Evolutionary conservation across 2,797 vertebrate species (phyloP).

Genomic region (Oophaga sylvatica): DNA sequence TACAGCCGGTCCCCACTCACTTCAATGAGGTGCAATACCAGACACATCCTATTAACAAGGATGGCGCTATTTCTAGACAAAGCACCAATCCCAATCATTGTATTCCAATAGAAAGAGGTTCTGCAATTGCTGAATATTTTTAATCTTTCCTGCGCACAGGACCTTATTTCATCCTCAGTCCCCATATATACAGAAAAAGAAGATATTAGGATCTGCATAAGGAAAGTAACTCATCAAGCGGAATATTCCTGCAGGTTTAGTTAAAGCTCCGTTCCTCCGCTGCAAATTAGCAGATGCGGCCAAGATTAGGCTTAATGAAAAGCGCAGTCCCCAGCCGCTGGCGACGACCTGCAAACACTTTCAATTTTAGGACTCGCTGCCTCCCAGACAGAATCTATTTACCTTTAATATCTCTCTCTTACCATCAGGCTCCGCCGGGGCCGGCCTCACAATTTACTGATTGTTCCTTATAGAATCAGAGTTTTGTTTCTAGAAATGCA

Average conservation of each 20-base stretch:
- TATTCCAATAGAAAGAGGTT: not conserved
- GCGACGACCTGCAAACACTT: constrained; percentile 39
- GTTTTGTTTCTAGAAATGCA: not conserved
- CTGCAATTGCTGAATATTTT: not conserved
- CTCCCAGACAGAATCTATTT: constrained; percentile 45
- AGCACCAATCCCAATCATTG: not conserved
- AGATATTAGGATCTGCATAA: not conserved
- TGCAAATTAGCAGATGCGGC: constrained; percentile 49
- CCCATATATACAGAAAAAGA: not conserved
- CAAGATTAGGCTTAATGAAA: constrained; percentile 56
- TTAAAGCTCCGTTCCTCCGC: constrained; percentile 33
- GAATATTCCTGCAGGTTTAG: constrained; percentile 39
- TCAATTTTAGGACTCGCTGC: constrained; percentile 49
- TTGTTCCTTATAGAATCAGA: constrained; percentile 10
- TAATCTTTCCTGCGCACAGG: not conserved
- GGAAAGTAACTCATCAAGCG: not conserved
- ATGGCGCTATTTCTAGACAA: not conserved
- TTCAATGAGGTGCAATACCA: not conserved
- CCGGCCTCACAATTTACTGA: not conserved
- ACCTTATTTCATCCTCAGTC: not conserved
- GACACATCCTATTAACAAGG: not conserved
- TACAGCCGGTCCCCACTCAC: no score
- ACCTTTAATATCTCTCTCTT: constrained; percentile 47
- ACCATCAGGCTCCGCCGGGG: constrained; percentile 32
- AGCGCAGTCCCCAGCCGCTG: constrained; percentile 35